phyloP scores from a whole-genome alignment of 1,140 invertebrate genomes.

The Pachypsylla venusta region DNA sequence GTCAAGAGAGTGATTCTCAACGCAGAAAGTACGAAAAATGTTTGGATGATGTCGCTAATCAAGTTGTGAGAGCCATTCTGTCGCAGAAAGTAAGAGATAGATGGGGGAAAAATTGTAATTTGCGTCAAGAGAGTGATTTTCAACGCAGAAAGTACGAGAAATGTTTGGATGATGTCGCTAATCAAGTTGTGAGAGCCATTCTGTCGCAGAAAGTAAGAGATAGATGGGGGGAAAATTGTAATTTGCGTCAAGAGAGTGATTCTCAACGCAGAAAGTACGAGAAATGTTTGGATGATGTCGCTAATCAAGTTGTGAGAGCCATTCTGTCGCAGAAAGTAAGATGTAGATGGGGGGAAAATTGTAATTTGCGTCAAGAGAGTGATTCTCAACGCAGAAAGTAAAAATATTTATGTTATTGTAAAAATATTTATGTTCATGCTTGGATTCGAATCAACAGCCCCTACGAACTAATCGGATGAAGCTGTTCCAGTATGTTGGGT shows the following conservation, averaged over 20 bases:
- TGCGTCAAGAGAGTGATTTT: slow-evolving; percentile 42
- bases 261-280: slow-evolving; percentile 50
- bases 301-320: slow-evolving; percentile 63
- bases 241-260: slow-evolving; percentile 42
- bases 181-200: slow-evolving; percentile 62
- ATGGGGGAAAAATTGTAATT: slow-evolving; percentile 48
- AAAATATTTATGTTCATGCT: too few species aligned
- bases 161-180: slow-evolving; percentile 60
- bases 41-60: slow-evolving; percentile 60
- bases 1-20: slow-evolving; percentile 43
- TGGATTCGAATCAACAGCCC: too few species aligned
- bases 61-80: slow-evolving; percentile 62
- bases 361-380: slow-evolving; percentile 39
- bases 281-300: slow-evolving; percentile 58
- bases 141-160: slow-evolving; percentile 52
- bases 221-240: slow-evolving; percentile 51
- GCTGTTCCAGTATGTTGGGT: too few species aligned
- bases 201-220: slow-evolving; percentile 67
- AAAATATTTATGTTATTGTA: too few species aligned
- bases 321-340: slow-evolving; percentile 65
- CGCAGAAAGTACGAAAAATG: slow-evolving; percentile 54
- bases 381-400: slow-evolving; percentile 48
- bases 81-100: slow-evolving; percentile 66
- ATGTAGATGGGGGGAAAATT: too few species aligned
- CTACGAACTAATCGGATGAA: too few species aligned